phyloP scores from a whole-genome alignment of 2,888 invertebrate genomes.

The Diploptera punctata region DNA sequence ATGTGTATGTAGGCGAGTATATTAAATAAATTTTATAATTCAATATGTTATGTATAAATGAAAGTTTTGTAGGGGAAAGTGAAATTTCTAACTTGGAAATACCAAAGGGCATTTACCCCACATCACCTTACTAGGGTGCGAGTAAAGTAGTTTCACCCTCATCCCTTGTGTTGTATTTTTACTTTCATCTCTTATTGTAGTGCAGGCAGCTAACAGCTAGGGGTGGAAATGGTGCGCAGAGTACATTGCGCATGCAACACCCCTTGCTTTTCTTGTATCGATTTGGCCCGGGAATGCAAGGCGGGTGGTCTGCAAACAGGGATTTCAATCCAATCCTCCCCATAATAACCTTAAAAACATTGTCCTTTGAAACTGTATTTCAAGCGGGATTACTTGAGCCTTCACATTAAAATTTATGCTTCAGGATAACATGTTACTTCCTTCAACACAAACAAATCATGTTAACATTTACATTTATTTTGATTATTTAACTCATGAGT shows the following conservation, averaged over 20 bases:
- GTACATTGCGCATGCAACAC: slow-evolving; percentile 5
- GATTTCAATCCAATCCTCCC: slow-evolving; percentile 5
- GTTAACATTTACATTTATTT: too few species aligned
- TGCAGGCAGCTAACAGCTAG: slow-evolving; percentile 16
- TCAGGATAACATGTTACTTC: too few species aligned
- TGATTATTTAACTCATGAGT: too few species aligned
- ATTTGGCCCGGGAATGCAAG: slow-evolving; percentile 26
- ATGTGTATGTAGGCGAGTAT: too few species aligned
- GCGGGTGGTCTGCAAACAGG: slow-evolving; percentile 21
- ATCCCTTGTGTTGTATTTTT: slow-evolving; percentile 3
- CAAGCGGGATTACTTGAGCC: not conserved
- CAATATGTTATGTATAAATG: too few species aligned
- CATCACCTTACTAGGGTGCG: not conserved
- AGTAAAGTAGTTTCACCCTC: slow-evolving; percentile 12
- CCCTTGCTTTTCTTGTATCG: slow-evolving; percentile 25
- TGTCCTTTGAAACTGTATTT: slow-evolving; percentile 2
- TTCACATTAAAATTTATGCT: not conserved
- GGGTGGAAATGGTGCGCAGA: slow-evolving; percentile 21
- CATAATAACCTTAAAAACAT: slow-evolving; percentile 9
- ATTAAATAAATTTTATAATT: too few species aligned
- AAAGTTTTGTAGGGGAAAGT: too few species aligned
- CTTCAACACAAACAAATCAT: too few species aligned
- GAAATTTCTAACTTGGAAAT: too few species aligned
- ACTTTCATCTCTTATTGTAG: slow-evolving; percentile 12
- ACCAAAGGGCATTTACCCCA: too few species aligned